Evolutionary conservation across 2,797 vertebrate species (phyloP).

Genomic region (Melanotaenia nigrans): DNA sequence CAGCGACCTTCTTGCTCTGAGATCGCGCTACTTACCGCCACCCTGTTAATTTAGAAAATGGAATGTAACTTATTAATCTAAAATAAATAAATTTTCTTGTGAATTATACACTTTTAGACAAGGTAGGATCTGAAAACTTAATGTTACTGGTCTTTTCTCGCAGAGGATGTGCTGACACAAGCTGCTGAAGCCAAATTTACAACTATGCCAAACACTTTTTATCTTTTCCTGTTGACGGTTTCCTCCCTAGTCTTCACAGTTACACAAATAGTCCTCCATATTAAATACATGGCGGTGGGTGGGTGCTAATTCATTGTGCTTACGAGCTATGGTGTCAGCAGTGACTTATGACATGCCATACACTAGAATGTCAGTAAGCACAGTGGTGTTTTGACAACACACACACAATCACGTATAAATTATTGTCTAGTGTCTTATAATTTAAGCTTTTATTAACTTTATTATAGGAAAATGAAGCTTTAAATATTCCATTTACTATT

Average conservation of each 20-base stretch:
- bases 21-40: too few species aligned
- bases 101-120: neutral
- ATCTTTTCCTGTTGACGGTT: conserved; percentile 55
- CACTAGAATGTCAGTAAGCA: conserved; percentile 34
- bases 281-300: conserved; percentile 18
- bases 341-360: conserved; percentile 34
- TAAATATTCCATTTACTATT: neutral
- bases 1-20: too few species aligned
- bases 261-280: conserved; percentile 27
- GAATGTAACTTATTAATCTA: neutral
- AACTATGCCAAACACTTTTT: conserved; percentile 21
- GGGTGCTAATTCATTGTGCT: conserved; percentile 33
- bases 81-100: neutral
- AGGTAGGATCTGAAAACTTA: conserved; percentile 1
- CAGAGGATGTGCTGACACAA: conserved; percentile 35
- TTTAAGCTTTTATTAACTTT: neutral
- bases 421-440: neutral
- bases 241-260: conserved; percentile 33
- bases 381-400: neutral
- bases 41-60: too few species aligned
- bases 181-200: conserved; percentile 19
- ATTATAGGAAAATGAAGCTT: neutral
- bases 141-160: conserved; percentile 3
- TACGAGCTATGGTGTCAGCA: conserved; percentile 25
- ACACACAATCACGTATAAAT: neutral